Conservation (phyloP, 2,888 invertebrate genomes). For the Zonitis immaculata region DNA sequence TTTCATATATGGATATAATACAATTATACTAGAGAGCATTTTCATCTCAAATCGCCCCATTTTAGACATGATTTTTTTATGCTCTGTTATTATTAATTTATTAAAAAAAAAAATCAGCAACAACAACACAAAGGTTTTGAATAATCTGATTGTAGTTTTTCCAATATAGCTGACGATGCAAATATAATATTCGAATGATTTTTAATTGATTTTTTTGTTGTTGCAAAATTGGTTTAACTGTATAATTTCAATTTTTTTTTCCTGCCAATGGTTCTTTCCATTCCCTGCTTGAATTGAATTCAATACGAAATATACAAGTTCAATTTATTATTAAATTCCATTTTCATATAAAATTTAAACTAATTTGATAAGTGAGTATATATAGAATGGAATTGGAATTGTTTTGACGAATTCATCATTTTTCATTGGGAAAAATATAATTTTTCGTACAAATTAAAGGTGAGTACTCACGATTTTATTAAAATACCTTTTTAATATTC, state of each 20-base stretch:
- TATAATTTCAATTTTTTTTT: no score
- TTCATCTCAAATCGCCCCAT: conserved; percentile 33
- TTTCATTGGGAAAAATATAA: conserved; percentile 28
- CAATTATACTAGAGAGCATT: conserved; percentile 32
- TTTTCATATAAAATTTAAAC: conserved; percentile 34
- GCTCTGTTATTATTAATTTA: conserved; percentile 22
- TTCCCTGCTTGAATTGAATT: conserved; percentile 27
- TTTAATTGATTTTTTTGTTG: neutral
- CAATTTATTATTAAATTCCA: conserved; percentile 39
- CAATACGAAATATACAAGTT: conserved; percentile 31
- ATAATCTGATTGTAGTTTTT: neutral
- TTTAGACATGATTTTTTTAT: conserved; percentile 31
- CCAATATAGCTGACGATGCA: neutral
- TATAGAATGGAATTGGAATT: conserved; percentile 17
- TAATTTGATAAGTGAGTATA: conserved; percentile 30
- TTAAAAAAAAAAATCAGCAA: conserved; percentile 12
- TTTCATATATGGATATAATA: conserved; percentile 40
- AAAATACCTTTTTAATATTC: no score
- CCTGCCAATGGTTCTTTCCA: conserved; percentile 20
- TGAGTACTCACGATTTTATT: no score
- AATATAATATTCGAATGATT: neutral
- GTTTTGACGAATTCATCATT: conserved; percentile 33
- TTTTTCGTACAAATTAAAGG: conserved; percentile 12
- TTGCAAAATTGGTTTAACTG: no score
- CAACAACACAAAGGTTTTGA: neutral